These are phyloP conservation scores for Macropis europaea DNA, from an alignment of 2,888 invertebrate species.

Conservation along the genomic window DNA sequence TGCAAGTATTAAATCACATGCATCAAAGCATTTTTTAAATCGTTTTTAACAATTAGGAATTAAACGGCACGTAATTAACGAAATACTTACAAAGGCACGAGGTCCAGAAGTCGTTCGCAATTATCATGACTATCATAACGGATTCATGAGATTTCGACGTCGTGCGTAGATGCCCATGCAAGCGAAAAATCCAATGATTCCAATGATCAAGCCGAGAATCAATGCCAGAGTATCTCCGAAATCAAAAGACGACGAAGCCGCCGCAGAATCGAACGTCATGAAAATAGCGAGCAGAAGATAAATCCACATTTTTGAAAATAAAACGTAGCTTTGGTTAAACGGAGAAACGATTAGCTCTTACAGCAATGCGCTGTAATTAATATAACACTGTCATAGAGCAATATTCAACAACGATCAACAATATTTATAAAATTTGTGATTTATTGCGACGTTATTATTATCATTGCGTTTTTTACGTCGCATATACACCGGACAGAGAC, in stretches of 20 bases:
- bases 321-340: not conserved
- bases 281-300: slow-evolving; percentile 56
- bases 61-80: not conserved
- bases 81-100: slow-evolving; percentile 27
- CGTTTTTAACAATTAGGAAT: not conserved
- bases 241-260: slow-evolving; percentile 83
- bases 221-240: slow-evolving; percentile 86
- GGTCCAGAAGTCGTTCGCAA: not conserved
- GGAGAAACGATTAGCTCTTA: not conserved
- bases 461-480: slow-evolving; percentile 1
- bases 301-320: slow-evolving; percentile 56
- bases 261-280: slow-evolving; percentile 51
- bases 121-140: slow-evolving; percentile 10
- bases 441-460: not conserved
- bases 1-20: not conserved
- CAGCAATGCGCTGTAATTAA: not conserved
- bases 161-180: slow-evolving; percentile 87
- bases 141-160: slow-evolving; percentile 78
- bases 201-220: slow-evolving; percentile 83
- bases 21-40: not conserved
- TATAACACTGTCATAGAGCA: not conserved
- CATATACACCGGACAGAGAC: not conserved
- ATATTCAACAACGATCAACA: not conserved
- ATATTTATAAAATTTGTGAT: not conserved
- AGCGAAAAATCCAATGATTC: slow-evolving; percentile 84